Evolutionary conservation across 2,888 invertebrate genomes (phyloP).

Genomic region (Psylliodes chrysocephalus): DNA sequence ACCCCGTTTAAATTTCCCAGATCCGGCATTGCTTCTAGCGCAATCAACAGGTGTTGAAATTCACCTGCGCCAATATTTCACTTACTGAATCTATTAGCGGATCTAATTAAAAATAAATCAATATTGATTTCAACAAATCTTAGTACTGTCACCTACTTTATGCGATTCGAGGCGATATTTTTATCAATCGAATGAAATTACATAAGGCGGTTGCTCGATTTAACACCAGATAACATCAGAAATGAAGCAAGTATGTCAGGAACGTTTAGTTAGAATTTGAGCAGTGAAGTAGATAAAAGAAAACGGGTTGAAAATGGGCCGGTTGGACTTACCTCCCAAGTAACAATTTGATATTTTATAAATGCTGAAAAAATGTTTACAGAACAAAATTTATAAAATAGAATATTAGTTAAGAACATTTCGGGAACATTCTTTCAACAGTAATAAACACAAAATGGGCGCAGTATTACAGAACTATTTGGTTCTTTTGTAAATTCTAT

Average conservation of each 20-base stretch:
- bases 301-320: background rate
- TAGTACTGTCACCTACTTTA: constrained; percentile 10
- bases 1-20: background rate
- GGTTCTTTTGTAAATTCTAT: too few species aligned
- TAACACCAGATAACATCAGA: constrained; percentile 18
- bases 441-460: too few species aligned
- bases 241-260: constrained; percentile 16
- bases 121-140: constrained; percentile 19
- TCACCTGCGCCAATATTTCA: background rate
- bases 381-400: too few species aligned
- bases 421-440: too few species aligned
- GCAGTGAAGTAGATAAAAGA: background rate
- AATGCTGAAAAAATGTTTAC: too few species aligned
- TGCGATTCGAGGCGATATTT: background rate
- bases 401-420: too few species aligned
- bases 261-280: constrained; percentile 6
- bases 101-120: constrained; percentile 12
- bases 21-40: background rate
- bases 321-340: too few species aligned
- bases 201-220: constrained; percentile 5
- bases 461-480: too few species aligned
- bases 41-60: background rate
- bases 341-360: too few species aligned
- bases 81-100: background rate
- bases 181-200: constrained; percentile 12